Base-by-base conservation (phyloP, 2,113 vertebrate genomes). In the Himantopus leucocephalus region DNA sequence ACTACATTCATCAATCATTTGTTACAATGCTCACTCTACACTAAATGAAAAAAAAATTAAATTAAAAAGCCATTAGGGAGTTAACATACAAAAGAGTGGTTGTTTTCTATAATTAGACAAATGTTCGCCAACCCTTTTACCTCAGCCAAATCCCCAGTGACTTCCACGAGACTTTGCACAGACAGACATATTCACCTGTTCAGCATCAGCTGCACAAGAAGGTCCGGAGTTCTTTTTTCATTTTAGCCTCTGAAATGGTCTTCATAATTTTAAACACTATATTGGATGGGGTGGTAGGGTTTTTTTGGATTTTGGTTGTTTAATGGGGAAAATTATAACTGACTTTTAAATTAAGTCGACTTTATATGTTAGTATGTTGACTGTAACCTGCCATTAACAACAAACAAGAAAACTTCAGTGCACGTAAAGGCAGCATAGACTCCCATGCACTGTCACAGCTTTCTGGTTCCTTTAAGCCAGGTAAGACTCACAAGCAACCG, bases 81-180 rank as follows among this genome's bases (percentile, higher is more conserved):
- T 78, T 82, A 90, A 81, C 95, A 90, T 45, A 78, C 34, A 82
- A 93, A 96, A 60, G 48, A 85, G 56, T 34, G 60, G 80, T 85
- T 94, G 95, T 92, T 95, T 97, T 89, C 85, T 70, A 37, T 89
- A 90, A 96, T 85, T 96, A 82, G 76, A 81, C 91, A 94, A 93
- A 78, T 67, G 92, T 39, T 92, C 91, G 0, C 13, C 48, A 80
- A 45, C 37, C 87, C 59, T 84, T 96, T 59, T 74, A 89, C 80
- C 68, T 78, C 84, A 37, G 58, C 5, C 34, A 94, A 81, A 84
- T 58, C 78, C 85, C 70, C 47, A 47, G 41, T 30, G 90, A 68
- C 52, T 84, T 86, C 58, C 71, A 70, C 2, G 6, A 72, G 90
- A 24, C 55, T 90, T 26, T 77, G 85, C 62, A 23, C 43, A 88